Base-by-base conservation (phyloP, 2,797 vertebrate genomes). In the Sus cebifrons region DNA sequence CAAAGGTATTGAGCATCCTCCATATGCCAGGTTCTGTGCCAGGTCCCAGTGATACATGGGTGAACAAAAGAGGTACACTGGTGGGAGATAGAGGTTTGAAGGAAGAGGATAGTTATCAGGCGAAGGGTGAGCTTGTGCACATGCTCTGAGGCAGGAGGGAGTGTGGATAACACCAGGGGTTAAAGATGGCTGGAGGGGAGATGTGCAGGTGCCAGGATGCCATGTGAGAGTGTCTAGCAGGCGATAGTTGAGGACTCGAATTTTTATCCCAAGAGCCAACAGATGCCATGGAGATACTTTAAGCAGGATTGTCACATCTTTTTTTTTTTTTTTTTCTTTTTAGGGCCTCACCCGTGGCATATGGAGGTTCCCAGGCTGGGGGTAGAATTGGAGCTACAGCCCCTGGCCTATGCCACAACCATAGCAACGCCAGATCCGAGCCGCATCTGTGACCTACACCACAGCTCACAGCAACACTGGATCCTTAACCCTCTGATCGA, bases 251-350 rank as follows among this genome's bases (percentile, higher is more conserved):
- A 78, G 40, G 56, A 78, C 64, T 68, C 82, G 21, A 27, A 25
- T 67, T 67, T 84, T 93, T 40, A 91, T 75, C n/a, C 83, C n/a
- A 27, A 54, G 27, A 75, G 40, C 44, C 82, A 68, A 21, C 40
- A 73, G 52, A 70, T 64, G 23, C 32, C 52, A 49, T 6, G 36
- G 23, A 82, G 87, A 14, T 44, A 16, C n/a, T 81, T 91, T 60
- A 94, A 71, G 23, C 27, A 77, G 64, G 27, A 73, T 56, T 85
- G 27, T 10, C 32, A 82, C 29, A 79, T 73, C 92, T 91, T 87
- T 49, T 49, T 49, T 49, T 49, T 49, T 49, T 49, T 49, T 49
- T 49, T 49, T 49, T 44, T 44, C 44, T 49, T 49, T 10, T 49
- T 49, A 49, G 44, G 44, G 44, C 44, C 44, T 49, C 44, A 49